Base-by-base conservation (phyloP, 1,140 invertebrate species). In the Pygmarrhopalites habei region DNA sequence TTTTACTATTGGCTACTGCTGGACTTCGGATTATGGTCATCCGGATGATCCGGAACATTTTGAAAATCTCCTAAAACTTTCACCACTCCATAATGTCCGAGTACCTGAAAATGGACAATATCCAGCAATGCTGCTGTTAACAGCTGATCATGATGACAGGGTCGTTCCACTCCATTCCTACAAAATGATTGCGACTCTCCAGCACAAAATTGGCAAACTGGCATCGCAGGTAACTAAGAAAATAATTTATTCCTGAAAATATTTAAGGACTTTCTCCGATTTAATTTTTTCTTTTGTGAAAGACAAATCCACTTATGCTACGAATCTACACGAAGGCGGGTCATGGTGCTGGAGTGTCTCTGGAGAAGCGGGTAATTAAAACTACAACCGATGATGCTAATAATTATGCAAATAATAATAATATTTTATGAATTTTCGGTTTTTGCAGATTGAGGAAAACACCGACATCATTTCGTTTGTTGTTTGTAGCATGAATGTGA, bases 1-100 rank as follows among this genome's bases (percentile, higher is more conserved):
- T 77, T 99, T 98, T 75, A 99, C 95, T 0, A 94, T 98, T 75
- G 96, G 95, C 1, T 87, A 92, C 77, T 89, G 91, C 30, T 99
- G 95, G 65, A 86, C 86, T 35, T 89, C 92, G 0, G 96, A 99
- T 78, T 99, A 89, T 79, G 96, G 96, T n/a, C 87, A 85, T 77
- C 86, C 93, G 2, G 91, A 95, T 65, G 85, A 92, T 64, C 85
- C 90, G 51, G 86, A 97, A 65, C 60, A 62, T 60, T 98, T 98
- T 73, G 79, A 90, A 19, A 90, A 88, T 77, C 75, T 98, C 5
- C 81, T 86, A 25, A 92, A 91, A 77, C 95, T 90, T 78, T 98
- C 95, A 17, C 95, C 96, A 1, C 78, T 98, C 4, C 95, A 99
- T 77, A 98, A 97, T 75, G 85, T 98, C 7, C 79, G 79, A 53